A percentile compares a stretch with the other conserved stretches of the same genome.
Conservation (phyloP, 2,113 vertebrate genomes). For the Corythornis madagascariensis region DNA sequence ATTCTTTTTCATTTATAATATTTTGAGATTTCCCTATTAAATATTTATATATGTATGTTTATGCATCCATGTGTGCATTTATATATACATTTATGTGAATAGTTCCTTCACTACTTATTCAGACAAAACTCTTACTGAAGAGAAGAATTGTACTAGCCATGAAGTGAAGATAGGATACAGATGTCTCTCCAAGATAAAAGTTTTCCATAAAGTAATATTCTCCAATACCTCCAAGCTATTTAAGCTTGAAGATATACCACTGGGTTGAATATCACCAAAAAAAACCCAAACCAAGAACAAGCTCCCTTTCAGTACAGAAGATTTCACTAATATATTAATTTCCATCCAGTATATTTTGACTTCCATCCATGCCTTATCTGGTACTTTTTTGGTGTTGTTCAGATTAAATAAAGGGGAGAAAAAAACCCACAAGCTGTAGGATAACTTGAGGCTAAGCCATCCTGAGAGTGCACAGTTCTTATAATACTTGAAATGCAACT, state of each 20-base stretch:
- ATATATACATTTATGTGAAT: not conserved
- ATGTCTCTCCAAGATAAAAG: not conserved
- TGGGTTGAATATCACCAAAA: not conserved
- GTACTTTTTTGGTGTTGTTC: not conserved
- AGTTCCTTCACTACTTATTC: not conserved
- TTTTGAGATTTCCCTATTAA: not conserved
- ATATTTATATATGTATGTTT: not conserved
- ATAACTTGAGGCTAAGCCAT: not conserved
- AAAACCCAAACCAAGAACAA: not conserved
- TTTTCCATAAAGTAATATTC: not conserved
- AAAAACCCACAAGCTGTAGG: not conserved
- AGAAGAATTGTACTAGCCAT: not conserved
- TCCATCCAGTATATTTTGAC: not conserved
- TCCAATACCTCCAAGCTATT: not conserved
- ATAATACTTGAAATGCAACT: not conserved
- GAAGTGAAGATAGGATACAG: not conserved
- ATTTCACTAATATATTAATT: not conserved
- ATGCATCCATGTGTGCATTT: not conserved
- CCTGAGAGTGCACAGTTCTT: not conserved
- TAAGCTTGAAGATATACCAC: not conserved
- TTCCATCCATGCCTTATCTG: not conserved
- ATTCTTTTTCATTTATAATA: not conserved
- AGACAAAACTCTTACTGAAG: not conserved
- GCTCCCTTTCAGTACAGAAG: not conserved
- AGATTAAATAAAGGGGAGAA: not conserved